Evolutionary conservation across 2,888 invertebrate species (phyloP), one percentile per base, ranked within the genome.

Genomic region (Hypolimnas misippus): DNA sequence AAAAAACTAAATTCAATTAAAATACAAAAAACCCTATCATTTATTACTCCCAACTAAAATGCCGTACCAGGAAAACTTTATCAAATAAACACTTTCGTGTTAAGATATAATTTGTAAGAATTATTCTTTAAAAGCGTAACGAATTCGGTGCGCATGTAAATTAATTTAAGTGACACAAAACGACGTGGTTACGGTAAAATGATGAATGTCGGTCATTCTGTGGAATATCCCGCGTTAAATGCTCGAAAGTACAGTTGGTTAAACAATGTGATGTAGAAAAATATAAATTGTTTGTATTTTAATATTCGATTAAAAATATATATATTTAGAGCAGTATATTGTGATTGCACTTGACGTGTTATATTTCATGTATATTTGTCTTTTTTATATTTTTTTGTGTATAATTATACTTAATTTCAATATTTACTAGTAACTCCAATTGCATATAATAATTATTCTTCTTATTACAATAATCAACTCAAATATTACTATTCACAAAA

Each of bases 121-220:
- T 58, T 40, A 21, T 35, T 21, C 10, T 60, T 46, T 16, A 42
- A 5, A 55, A 21, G 16, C 29, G 53, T 53, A 54, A 60, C 57
- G 21, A 51, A 46, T 40, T 16, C 17, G 12, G 0, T 25, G 38
- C 33, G 16, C 56, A 44, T 65, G 59, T 64, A 54, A 64, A 63
- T 64, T 59, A 55, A 53, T 53, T 53, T 57, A 51, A 52, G 50
- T 60, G 57, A 62, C 57, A 42, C 42, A 46, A 62, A 51, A 50
- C 57, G 17, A 40, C 21, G 35, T 17, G 35, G 31, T 62, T 62
- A 65, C 65, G 58, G 55, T 65, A 57, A 65, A 49, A 49, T 62
- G 62, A 60, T 31, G 19, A 29, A 54, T 54, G 16, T 31, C n/a
- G 29, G 31, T 21, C 38, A 53, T 49, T 38, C 29, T 19, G 10